These are phyloP conservation scores for Sprattus sprattus DNA, from an alignment of 2,113 vertebrate genomes.

Conservation along the genomic window DNA sequence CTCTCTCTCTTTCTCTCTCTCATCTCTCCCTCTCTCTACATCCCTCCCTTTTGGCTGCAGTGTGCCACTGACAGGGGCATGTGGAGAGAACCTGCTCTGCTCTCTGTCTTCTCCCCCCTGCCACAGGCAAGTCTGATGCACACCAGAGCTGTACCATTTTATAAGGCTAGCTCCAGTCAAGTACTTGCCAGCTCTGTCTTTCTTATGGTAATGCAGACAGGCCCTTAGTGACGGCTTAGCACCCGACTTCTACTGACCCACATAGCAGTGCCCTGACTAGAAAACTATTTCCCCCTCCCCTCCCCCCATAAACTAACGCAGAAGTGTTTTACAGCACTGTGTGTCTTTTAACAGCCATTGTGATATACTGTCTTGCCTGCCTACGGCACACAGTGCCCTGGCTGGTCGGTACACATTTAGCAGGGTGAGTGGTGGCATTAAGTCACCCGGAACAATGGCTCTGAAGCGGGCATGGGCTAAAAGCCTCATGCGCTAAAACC, in stretches of 20 bases:
- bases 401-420: constrained; percentile 17
- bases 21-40: constrained; percentile 10
- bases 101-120: not conserved
- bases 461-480: constrained; percentile 57
- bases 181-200: constrained; percentile 29
- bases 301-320: not conserved
- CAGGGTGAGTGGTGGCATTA: constrained; percentile 46
- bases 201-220: constrained; percentile 27
- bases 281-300: constrained; percentile 13
- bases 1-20: constrained; percentile 18
- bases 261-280: constrained; percentile 30
- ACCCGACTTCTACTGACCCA: constrained; percentile 23
- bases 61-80: constrained; percentile 1
- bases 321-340: constrained; percentile 18
- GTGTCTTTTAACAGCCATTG: constrained; percentile 40
- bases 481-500: constrained; percentile 63
- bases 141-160: constrained; percentile 26
- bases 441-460: constrained; percentile 55
- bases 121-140: constrained; percentile 19
- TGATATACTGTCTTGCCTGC: constrained; percentile 44
- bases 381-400: not conserved
- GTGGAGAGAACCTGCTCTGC: constrained; percentile 18
- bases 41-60: not conserved
- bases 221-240: constrained; percentile 24
- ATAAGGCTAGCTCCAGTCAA: not conserved